Base-by-base conservation (phyloP, 1,140 invertebrate genomes). In the Lucilia sericata region DNA sequence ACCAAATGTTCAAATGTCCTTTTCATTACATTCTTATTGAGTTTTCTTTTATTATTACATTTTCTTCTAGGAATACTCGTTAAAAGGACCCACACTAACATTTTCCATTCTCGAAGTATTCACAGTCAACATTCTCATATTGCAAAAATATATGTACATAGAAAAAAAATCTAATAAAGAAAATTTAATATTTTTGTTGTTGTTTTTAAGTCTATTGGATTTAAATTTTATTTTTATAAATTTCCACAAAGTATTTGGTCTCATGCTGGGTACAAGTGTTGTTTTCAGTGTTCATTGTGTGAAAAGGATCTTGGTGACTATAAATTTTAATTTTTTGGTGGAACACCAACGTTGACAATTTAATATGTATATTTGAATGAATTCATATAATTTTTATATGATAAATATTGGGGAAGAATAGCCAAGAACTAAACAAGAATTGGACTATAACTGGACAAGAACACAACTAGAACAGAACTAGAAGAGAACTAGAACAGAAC, bases 11-110 rank as follows among this genome's bases (percentile, higher is more conserved):
- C 12, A 55, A 55, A 55, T 55, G 13, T 55, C 51, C n/a, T 70
- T 3, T 70, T 70, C n/a, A 70, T 70, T 21, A 70, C n/a, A 25
- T 70, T 70, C 65, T 70, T 70, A 70, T 70, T 70, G 65, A 21
- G 19, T 70, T 70, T 70, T 70, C 5, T 21, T 70, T 70, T 42
- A 42, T 42, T 42, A 42, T 42, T 8, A 10, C 5, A 42, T 42
- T 42, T 42, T 42, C 51, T 55, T 55, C 17, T 4, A 10, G 51
- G 51, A 55, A 55, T 12, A 12, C 10, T 42, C 12, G 51, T 55
- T 55, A 70, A 70, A 70, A 21, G 65, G 10, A 70, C 65, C 65
- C n/a, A 70, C 65, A 21, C 65, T 21, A 70, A 21, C 65, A 70
- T 55, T 55, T 12, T 30, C 25, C 25, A 30, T 30, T 30, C 3